Evolutionary conservation across 2,113 vertebrate species (phyloP).

Genomic region (Eidolon helvum): DNA sequence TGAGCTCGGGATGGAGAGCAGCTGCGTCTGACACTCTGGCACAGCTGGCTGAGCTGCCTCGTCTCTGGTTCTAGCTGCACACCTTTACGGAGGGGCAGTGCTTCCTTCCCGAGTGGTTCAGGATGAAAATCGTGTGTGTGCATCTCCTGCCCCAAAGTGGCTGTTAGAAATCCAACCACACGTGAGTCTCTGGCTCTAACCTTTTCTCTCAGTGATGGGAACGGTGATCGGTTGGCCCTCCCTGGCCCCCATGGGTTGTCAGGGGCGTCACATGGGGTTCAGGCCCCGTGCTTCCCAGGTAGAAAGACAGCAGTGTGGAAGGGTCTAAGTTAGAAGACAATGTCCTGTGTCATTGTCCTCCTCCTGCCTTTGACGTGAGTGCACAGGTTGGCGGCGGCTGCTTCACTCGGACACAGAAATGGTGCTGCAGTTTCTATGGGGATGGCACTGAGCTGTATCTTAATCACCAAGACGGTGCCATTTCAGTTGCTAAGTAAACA

Average conservation of each 20-base stretch:
- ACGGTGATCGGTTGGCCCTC: background rate
- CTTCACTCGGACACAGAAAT: background rate
- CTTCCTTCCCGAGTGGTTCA: background rate
- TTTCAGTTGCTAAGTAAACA: background rate
- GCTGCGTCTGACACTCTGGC: rapidly evolving
- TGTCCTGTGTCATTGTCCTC: background rate
- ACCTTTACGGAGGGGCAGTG: background rate
- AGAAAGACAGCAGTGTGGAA: background rate
- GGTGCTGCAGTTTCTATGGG: background rate
- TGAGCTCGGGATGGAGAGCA: background rate
- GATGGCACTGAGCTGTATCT: background rate
- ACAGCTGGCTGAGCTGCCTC: background rate
- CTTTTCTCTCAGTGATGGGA: background rate
- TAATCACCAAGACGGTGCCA: background rate
- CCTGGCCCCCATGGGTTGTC: too few relatives aligned
- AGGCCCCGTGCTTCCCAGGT: background rate
- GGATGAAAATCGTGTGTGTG: background rate
- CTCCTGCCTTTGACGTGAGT: background rate
- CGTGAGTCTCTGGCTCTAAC: background rate
- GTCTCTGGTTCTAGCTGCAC: background rate
- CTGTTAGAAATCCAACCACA: background rate
- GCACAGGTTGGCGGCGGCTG: too few relatives aligned
- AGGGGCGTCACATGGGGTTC: background rate
- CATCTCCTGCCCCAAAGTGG: background rate
- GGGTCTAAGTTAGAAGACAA: background rate